These are phyloP conservation scores for Heteractis magnifica DNA, from an alignment of 92 coral and sea anemone genomes.

Conservation along the genomic window DNA sequence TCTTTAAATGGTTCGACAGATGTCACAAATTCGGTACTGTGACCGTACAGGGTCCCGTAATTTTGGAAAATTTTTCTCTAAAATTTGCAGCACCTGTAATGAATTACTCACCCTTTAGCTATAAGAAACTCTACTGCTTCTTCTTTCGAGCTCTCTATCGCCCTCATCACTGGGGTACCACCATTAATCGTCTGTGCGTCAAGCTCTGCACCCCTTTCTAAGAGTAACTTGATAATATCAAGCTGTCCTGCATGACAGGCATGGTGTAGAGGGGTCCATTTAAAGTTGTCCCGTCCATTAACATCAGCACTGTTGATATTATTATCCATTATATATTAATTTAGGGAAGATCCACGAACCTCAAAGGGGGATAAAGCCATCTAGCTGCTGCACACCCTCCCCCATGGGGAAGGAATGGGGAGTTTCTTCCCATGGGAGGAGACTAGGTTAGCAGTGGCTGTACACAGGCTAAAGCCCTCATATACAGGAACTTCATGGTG, in stretches of 20 bases:
- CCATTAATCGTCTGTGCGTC: constrained; percentile 94
- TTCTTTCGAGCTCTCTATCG: constrained; percentile 93
- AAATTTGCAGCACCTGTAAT: neutral
- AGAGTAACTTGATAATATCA: constrained; percentile 74
- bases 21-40: no score
- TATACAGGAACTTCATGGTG: no score
- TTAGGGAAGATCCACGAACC: no score
- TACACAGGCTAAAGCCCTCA: no score
- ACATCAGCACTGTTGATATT: constrained; percentile 71
- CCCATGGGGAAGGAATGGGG: no score
- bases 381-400: no score
- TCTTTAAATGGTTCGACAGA: no score
- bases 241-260: constrained; percentile 96
- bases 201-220: constrained; percentile 86
- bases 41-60: no score
- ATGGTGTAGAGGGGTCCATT: constrained; percentile 93
- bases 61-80: no score
- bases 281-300: constrained; percentile 83
- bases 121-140: constrained; percentile 79
- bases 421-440: no score
- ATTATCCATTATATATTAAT: neutral
- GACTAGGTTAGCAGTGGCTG: no score
- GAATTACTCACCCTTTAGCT: constrained; percentile 79
- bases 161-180: constrained; percentile 97
- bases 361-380: no score